phyloP scores from a whole-genome alignment of 1,140 invertebrate species.

The Drosophila ironensis region DNA sequence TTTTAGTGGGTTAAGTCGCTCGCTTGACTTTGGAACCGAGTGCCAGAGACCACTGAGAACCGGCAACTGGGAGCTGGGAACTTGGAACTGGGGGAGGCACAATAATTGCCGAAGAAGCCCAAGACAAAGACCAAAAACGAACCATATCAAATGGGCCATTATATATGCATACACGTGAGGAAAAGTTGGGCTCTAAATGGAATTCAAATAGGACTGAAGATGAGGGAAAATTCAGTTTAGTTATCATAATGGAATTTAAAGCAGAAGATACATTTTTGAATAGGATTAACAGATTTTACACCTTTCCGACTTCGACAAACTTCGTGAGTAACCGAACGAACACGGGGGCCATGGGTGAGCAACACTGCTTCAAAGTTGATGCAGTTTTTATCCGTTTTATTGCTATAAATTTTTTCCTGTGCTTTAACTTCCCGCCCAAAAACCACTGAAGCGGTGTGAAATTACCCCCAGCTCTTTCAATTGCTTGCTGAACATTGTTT shows the following conservation, averaged over 20 bases:
- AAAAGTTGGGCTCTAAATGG: background rate
- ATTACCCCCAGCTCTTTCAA: background rate
- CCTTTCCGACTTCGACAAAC: too few relatives aligned
- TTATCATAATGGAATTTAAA: too few relatives aligned
- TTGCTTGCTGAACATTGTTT: conserved; percentile 2
- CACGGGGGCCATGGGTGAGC: too few relatives aligned
- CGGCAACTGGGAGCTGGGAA: conserved; percentile 1
- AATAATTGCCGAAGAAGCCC: conserved; percentile 50
- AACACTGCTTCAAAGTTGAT: too few relatives aligned
- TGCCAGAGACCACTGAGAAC: conserved; percentile 1
- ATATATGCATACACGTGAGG: conserved; percentile 28
- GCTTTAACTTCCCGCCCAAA: too few relatives aligned
- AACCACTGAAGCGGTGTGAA: background rate
- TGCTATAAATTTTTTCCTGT: too few relatives aligned
- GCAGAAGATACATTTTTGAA: too few relatives aligned
- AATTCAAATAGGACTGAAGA: background rate
- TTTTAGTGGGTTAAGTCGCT: conserved; percentile 62
- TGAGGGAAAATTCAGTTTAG: too few relatives aligned
- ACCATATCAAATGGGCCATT: conserved; percentile 54
- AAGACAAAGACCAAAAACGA: conserved; percentile 28
- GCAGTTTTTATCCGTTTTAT: too few relatives aligned
- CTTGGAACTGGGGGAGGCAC: conserved; percentile 19
- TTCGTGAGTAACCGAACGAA: too few relatives aligned
- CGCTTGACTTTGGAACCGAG: conserved; percentile 54
- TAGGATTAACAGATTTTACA: too few relatives aligned